Base-by-base conservation (phyloP, 2,888 invertebrate genomes). In the Eilema caniola region DNA sequence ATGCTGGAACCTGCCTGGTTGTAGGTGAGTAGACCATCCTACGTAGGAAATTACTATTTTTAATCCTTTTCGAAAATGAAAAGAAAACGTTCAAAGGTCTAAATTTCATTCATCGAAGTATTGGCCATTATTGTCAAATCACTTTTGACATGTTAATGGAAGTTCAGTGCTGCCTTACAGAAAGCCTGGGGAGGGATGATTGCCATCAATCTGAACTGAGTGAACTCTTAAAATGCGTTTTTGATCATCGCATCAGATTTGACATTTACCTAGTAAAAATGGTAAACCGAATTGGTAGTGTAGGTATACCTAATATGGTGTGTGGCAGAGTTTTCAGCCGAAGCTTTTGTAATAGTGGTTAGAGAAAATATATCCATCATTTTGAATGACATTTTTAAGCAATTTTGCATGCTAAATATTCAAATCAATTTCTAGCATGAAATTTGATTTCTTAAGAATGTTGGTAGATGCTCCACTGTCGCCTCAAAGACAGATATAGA, bases 141-240 rank as follows among this genome's bases (percentile, higher is more conserved):
- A 61, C 28, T 25, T 61, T 25, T 61, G 31, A 20, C 28, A 53
- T 53, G n/a, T 53, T 53, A 53, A 53, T 53, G 70, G 77, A 62
- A 71, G 76, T 76, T 74, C 70, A 65, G 53, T 53, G 20, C n/a
- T n/a, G 53, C 53, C 10, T n/a, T n/a, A 70, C 70, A 78, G 81
- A 84, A 84, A 79, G 79, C 76, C 83, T 77, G 53, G 78, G 67
- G 73, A 11, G n/a, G 14, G 65, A 24, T 16, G 20, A 20, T 53
- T 53, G 8, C n/a, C n/a, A 2, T n/a, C n/a, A n/a, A 1, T n/a
- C 47, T 20, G 7, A 20, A 47, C 7, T 10, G 53, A 53, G 3
- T n/a, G 53, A 53, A n/a, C 10, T 53, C 53, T 7, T 47, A 47
- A 47, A 47, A 47, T 20, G 47, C 20, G 20, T 5, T 47, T 47